Evolutionary conservation across 2,888 invertebrate genomes (phyloP).

Genomic region (Sarcophaga rosellei): DNA sequence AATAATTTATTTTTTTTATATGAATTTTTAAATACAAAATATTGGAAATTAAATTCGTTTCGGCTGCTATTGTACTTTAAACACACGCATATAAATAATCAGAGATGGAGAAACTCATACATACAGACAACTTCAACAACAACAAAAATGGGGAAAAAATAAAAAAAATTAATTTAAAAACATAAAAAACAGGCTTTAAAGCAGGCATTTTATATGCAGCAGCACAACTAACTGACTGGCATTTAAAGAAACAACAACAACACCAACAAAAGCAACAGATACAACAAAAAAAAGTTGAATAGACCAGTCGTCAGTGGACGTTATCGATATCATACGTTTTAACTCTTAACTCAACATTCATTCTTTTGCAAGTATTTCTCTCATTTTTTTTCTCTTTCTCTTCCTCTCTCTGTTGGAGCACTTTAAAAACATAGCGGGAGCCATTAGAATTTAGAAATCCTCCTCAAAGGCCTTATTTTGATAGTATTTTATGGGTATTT

Average conservation of each 20-base stretch:
- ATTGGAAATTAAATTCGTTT: not conserved
- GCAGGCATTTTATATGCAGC: slow-evolving; percentile 61
- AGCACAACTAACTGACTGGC: slow-evolving; percentile 42
- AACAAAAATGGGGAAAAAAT: slow-evolving; percentile 9
- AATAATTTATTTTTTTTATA: not conserved
- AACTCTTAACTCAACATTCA: not conserved
- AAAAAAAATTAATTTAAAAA: slow-evolving; percentile 40
- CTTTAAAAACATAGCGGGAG: too few species aligned
- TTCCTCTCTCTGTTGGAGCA: too few species aligned
- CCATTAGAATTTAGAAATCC: too few species aligned
- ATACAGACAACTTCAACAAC: slow-evolving; percentile 30
- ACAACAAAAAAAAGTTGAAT: not conserved
- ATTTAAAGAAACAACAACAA: slow-evolving; percentile 46
- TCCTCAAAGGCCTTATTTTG: too few species aligned
- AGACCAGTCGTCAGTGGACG: slow-evolving; percentile 30
- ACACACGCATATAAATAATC: slow-evolving; percentile 60
- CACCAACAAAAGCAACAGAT: not conserved
- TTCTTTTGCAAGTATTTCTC: not conserved
- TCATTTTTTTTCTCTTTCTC: too few species aligned
- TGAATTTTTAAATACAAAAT: not conserved
- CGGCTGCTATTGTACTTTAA: slow-evolving; percentile 21
- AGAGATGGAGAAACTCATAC: slow-evolving; percentile 60
- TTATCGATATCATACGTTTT: not conserved
- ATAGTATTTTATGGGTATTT: too few species aligned
- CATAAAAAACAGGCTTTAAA: slow-evolving; percentile 61